Evolutionary conservation across 2,113 vertebrate species (phyloP).

Genomic region (Macaca nemestrina): DNA sequence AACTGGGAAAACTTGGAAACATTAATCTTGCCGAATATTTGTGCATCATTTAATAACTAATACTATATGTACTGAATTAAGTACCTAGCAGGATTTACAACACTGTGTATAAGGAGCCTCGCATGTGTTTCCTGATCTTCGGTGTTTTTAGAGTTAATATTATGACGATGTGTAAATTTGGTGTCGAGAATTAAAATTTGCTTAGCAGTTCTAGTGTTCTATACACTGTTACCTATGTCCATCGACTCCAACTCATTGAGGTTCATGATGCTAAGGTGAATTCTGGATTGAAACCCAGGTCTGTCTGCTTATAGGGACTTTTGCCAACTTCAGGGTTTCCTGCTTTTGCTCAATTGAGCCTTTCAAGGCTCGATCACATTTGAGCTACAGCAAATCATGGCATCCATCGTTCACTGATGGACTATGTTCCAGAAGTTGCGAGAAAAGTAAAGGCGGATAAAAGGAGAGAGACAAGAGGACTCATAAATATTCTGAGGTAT

Average conservation of each 20-base stretch:
- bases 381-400: background rate
- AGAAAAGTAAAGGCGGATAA: background rate
- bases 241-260: background rate
- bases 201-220: fast-evolving
- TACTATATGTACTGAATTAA: background rate
- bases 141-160: background rate
- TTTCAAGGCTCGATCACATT: background rate
- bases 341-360: background rate
- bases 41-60: background rate
- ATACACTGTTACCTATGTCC: no score
- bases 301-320: background rate
- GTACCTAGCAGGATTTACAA: no score
- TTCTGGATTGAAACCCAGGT: background rate
- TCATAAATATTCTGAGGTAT: background rate
- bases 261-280: background rate
- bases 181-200: background rate
- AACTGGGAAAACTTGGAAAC: background rate
- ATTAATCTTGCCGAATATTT: background rate
- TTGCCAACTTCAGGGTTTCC: background rate
- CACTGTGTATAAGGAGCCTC: background rate
- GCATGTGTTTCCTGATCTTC: background rate
- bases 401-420: background rate
- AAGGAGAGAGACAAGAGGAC: background rate
- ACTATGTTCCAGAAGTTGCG: background rate
- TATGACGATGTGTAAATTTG: background rate